phyloP scores from a whole-genome alignment of 2,797 vertebrate species.

The Synaphobranchus kaupii region DNA sequence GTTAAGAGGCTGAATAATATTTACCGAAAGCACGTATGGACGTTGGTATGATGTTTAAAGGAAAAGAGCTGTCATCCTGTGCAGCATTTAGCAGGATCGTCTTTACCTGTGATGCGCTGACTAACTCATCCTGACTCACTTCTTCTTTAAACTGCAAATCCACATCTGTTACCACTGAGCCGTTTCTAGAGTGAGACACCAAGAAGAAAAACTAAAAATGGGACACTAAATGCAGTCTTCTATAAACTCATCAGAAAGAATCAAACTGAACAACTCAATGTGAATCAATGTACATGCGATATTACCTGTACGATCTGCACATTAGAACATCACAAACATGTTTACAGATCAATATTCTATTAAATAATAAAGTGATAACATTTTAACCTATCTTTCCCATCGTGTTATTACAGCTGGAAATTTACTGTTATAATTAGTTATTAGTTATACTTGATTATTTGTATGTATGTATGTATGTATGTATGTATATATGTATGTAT shows the following conservation, averaged over 20 bases:
- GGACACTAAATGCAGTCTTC: background rate
- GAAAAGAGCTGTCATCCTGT: background rate
- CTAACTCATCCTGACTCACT: background rate
- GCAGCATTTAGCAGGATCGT: background rate
- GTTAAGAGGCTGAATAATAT: background rate
- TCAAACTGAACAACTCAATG: background rate
- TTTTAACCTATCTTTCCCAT: background rate
- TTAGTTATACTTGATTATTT: background rate
- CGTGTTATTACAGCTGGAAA: background rate
- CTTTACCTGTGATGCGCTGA: background rate
- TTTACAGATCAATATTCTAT: background rate
- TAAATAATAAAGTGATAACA: background rate
- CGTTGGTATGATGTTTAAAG: constrained; percentile 14
- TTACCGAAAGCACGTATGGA: constrained; percentile 23
- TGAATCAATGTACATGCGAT: background rate
- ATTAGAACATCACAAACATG: background rate
- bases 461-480: background rate
- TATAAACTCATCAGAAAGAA: background rate
- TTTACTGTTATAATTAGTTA: background rate
- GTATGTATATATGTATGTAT: background rate
- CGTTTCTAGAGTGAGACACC: constrained; percentile 8
- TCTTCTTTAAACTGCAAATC: constrained; percentile 5
- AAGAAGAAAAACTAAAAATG: background rate
- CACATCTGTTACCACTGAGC: constrained; percentile 17
- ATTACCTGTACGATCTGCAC: background rate